Percentiles rank a stretch among this genome's conserved stretches.
Conservation (phyloP, 2,797 vertebrate species). For the Euphonia xanthogaster region DNA sequence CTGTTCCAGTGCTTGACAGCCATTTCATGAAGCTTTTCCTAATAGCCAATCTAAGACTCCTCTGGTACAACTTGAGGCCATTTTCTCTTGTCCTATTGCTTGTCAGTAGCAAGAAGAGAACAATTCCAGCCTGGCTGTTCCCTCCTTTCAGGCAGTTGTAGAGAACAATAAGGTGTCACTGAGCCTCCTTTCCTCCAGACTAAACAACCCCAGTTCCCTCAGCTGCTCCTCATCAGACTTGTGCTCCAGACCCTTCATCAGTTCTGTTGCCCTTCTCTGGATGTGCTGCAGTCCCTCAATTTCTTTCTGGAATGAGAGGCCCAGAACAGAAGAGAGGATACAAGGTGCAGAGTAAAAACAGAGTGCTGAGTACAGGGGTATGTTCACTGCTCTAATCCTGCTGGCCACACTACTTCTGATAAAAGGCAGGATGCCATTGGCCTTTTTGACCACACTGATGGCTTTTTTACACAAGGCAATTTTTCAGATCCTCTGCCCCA, state of each 20-base stretch:
- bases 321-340: not conserved
- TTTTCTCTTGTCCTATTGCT: not conserved
- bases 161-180: too few relatives aligned
- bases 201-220: not conserved
- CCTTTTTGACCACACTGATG: not conserved
- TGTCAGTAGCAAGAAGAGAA: not conserved
- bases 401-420: not conserved
- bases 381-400: not conserved
- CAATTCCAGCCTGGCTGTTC: not conserved
- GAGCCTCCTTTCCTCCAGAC: not conserved
- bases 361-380: not conserved
- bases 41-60: not conserved
- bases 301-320: not conserved
- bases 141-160: not conserved
- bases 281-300: accelerated
- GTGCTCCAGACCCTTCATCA: not conserved
- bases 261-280: not conserved
- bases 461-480: not conserved
- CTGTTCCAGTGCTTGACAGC: not conserved
- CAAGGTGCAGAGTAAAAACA: not conserved
- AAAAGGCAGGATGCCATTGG: not conserved
- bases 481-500: not conserved
- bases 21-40: not conserved
- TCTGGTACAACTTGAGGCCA: not conserved
- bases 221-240: too few relatives aligned